phyloP scores from a whole-genome alignment of 2,797 vertebrate genomes.

The Urophycis tenuis region DNA sequence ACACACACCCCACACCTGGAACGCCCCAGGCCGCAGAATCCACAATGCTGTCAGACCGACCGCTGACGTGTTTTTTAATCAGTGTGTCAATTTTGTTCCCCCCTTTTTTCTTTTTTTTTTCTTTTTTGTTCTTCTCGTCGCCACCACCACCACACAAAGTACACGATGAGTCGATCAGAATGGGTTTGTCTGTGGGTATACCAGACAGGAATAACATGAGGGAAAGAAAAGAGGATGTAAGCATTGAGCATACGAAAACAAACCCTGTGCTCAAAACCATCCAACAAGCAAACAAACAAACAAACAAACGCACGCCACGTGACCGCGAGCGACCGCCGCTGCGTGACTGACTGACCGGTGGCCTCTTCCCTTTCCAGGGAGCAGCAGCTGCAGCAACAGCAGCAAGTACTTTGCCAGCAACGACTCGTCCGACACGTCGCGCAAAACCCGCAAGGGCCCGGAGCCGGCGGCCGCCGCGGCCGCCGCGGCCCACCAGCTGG shows the following conservation, averaged over 20 bases:
- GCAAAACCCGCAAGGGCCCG: slow-evolving; percentile 60
- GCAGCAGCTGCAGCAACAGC: slow-evolving; percentile 81
- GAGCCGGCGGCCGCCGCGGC: slow-evolving; percentile 52
- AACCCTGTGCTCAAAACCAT: neutral
- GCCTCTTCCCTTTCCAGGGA: slow-evolving; percentile 61
- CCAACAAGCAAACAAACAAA: neutral
- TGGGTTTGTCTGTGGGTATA: neutral
- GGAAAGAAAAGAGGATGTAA: neutral
- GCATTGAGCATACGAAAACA: neutral
- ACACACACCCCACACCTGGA: too few relatives aligned
- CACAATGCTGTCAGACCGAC: too few relatives aligned
- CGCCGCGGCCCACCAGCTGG: slow-evolving; percentile 49
- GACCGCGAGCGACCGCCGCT: too few relatives aligned
- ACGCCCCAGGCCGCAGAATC: too few relatives aligned
- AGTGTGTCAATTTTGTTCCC: too few relatives aligned
- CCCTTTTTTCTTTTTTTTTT: neutral
- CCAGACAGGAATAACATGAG: neutral
- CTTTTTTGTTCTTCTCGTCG: too few relatives aligned
- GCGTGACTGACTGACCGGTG: slow-evolving; percentile 11
- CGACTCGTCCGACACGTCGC: slow-evolving; percentile 73
- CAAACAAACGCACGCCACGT: too few relatives aligned
- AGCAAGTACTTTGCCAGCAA: slow-evolving; percentile 77
- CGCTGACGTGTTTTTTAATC: too few relatives aligned
- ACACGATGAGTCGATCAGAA: neutral
- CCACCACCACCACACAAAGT: neutral